phyloP scores from a whole-genome alignment of 1,140 invertebrate genomes.

The Drosophila kohkoa region DNA sequence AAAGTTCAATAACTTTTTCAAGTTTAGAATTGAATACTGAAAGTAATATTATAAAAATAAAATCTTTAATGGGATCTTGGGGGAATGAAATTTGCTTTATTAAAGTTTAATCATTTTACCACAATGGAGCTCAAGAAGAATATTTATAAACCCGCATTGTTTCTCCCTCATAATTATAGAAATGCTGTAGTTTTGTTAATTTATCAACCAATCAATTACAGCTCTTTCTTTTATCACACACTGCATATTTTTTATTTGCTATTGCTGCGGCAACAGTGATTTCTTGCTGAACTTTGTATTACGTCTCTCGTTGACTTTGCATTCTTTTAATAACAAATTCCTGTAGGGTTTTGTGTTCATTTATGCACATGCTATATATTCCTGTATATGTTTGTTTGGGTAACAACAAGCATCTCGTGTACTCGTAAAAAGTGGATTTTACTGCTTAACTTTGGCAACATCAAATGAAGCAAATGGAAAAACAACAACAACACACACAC shows the following conservation, averaged over 20 bases:
- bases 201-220: not conserved
- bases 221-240: not conserved
- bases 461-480: slow-evolving; percentile 77
- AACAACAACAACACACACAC: slow-evolving; percentile 1
- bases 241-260: not conserved
- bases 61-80: too few relatives aligned
- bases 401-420: slow-evolving; percentile 39
- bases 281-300: not conserved
- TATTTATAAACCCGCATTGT: not conserved
- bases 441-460: slow-evolving; percentile 76
- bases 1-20: too few relatives aligned
- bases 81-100: too few relatives aligned
- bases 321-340: slow-evolving; percentile 71
- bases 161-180: not conserved
- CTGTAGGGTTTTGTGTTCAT: slow-evolving; percentile 28
- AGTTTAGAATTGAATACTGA: too few relatives aligned
- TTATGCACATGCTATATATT: slow-evolving; percentile 12
- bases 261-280: not conserved
- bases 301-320: slow-evolving; percentile 2
- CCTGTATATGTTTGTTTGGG: slow-evolving; percentile 41
- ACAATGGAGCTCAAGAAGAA: not conserved
- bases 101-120: too few relatives aligned
- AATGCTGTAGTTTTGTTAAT: not conserved
- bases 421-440: slow-evolving; percentile 81
- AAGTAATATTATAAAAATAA: too few relatives aligned